Evolutionary conservation across 2,888 invertebrate genomes (phyloP), one percentile per base, ranked within the genome.

Genomic region (Mesopsocus fuscifrons): DNA sequence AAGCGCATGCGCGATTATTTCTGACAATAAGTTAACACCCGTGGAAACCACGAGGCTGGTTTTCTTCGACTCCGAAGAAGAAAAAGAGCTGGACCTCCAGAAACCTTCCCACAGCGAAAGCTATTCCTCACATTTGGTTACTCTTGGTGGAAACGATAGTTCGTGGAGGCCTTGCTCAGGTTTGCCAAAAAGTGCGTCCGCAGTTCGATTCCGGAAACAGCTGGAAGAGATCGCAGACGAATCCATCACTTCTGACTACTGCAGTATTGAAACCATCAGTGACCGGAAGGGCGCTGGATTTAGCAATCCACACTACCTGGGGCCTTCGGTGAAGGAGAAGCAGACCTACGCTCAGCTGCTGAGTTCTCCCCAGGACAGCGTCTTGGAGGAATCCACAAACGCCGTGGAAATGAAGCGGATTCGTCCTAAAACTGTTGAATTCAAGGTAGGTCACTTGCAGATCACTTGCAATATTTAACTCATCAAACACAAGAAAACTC

Each of bases 201-300:
- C 43, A 3, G 69, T 70, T 2, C 61, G 71, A 45, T 71, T 72
- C 50, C 43, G 47, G n/a, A 44, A 47, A 4, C 66, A 67, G 9
- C 63, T 68, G 35, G 69, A 71, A 45, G 72, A 74, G 49, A 34
- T 55, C 20, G 60, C 58, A 2, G 69, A 69, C 46, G 64, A 63
- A 43, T n/a, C n/a, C n/a, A 69, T 70, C 46, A 79, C 80, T 1
- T 79, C 80, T 3, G 80, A 80, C 54, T 81, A 80, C 57, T 78
- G 77, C 43, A 78, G 79, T 54, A 76, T 78, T 41, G 80, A 78
- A 58, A 54, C 57, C 1, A 71, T 75, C 17, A 70, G 71, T 55
- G 18, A 18, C 15, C 15, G 5, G 6, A 18, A 34, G 15, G 20
- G 17, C 17, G 17, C 13, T 5, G 38, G 38, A 38, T 38, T 34